Base-by-base conservation (phyloP, 2,888 invertebrate species). In the Eutolmus rufibarbis region DNA sequence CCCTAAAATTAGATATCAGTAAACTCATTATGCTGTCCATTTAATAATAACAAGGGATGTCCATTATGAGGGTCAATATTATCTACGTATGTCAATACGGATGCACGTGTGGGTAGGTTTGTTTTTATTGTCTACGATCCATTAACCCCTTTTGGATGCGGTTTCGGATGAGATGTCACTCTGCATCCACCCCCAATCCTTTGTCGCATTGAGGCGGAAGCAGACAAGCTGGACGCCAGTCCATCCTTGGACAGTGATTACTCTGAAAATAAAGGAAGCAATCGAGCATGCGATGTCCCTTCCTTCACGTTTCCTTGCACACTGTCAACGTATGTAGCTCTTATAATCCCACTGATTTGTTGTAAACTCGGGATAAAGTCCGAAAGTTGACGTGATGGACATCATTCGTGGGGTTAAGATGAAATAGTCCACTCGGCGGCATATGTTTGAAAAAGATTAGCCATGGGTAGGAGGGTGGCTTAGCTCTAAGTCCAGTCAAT, bases 401-500 rank as follows among this genome's bases (percentile, higher is more conserved):
- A 84, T 84, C 74, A 57, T 23, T 66, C 84, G 23, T 57, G 74
- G 84, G 57, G 66, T 66, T 57, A 84, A 66, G 84, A 84, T 84
- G 84, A 40, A 66, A 57, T 40, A 40, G 84, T 57, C 57, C 66
- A 66, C 84, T 66, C 84, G 16, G 23, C 57, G 84, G 84, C 84
- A 84, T 84, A 84, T 84, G 84, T 84, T 84, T 74, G 84, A 23
- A 19, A 23, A 66, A 84, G 84, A 84, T 84, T 84, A 84, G 84
- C 40, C 28, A 37, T 66, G 37, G 40, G 40, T 19, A 66, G 57
- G 66, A 37, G 57, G 66, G 34, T 84, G 84, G 84, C 84, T 84
- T 84, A 84, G 40, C 84, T 66, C 57, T 84, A 84, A 84, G 40
- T 84, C 84, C 74, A 84, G 84, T 84, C 84, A 84, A 84, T 84